phyloP scores from a whole-genome alignment of 2,888 invertebrate genomes.

The Prosapia bicincta region DNA sequence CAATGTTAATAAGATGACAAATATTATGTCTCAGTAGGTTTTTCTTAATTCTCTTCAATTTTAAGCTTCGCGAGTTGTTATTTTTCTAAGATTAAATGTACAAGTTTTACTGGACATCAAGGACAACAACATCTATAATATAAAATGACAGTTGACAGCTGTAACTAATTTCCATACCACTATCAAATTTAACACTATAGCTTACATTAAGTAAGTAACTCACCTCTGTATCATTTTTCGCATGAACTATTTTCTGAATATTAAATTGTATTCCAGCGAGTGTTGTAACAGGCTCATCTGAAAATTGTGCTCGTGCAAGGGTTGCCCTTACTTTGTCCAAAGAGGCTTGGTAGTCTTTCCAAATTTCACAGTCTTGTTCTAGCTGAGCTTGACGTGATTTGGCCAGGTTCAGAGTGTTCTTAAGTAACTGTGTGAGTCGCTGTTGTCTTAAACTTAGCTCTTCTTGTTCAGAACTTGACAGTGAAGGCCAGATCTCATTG shows the following conservation, averaged over 20 bases:
- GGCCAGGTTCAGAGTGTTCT: constrained; percentile 79
- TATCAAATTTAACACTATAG: no score
- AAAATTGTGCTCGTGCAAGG: constrained; percentile 68
- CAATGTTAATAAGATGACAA: no score
- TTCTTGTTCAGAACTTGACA: constrained; percentile 76
- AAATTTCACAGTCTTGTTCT: constrained; percentile 75
- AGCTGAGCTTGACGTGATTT: constrained; percentile 60
- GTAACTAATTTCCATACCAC: no score
- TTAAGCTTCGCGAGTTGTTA: no score
- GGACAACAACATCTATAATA: no score
- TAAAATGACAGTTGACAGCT: no score
- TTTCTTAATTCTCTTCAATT: no score
- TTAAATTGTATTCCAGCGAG: constrained; percentile 80
- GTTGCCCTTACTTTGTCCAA: constrained; percentile 74
- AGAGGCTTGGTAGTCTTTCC: constrained; percentile 78
- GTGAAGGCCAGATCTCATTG: constrained; percentile 84
- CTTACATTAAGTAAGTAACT: no score
- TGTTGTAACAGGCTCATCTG: constrained; percentile 74
- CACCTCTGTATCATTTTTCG: constrained; percentile 55
- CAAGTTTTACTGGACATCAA: no score
- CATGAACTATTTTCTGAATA: constrained; percentile 77
- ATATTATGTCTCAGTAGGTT: no score
- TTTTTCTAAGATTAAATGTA: no score
- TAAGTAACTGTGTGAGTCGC: constrained; percentile 74
- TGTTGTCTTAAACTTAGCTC: constrained; percentile 78